These are phyloP conservation scores for Sarcophaga caerulescens DNA, from an alignment of 2,888 invertebrate genomes.

Conservation along the genomic window DNA sequence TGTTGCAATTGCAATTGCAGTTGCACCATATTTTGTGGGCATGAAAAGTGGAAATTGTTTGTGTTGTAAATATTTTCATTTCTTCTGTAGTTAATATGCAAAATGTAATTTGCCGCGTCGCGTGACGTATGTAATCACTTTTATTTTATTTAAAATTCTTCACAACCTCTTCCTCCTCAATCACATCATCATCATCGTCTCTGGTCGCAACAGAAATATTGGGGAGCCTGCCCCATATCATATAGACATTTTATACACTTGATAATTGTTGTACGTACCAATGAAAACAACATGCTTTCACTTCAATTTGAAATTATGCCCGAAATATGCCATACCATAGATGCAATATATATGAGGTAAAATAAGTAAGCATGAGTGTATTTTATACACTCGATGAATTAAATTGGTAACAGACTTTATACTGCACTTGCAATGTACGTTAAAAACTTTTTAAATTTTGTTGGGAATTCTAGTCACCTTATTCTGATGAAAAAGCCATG, in stretches of 20 bases:
- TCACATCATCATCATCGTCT: background rate
- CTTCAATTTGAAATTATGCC: slow-evolving; percentile 18
- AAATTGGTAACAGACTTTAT: no score
- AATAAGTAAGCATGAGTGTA: no score
- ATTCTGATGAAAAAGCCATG: no score
- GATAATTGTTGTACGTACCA: slow-evolving; percentile 3
- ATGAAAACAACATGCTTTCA: slow-evolving; percentile 30
- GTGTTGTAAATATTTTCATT: slow-evolving; percentile 52
- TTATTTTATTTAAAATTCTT: slow-evolving; percentile 68
- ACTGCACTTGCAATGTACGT: no score
- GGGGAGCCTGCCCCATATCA: background rate
- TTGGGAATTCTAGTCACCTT: no score
- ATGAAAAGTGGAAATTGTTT: slow-evolving; percentile 42
- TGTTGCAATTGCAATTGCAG: slow-evolving; percentile 22
- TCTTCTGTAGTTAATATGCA: slow-evolving; percentile 60
- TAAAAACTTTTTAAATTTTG: no score
- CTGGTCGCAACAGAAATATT: no score
- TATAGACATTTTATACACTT: slow-evolving; percentile 6
- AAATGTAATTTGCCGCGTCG: slow-evolving; percentile 78
- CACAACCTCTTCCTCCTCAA: background rate
- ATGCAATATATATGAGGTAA: background rate
- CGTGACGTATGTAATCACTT: slow-evolving; percentile 78
- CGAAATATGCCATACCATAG: slow-evolving; percentile 8
- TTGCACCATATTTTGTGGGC: slow-evolving; percentile 31
- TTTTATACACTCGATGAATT: no score